Evolutionary conservation across 2,113 vertebrate species (phyloP).

Genomic region (Phrynosoma platyrhinos): DNA sequence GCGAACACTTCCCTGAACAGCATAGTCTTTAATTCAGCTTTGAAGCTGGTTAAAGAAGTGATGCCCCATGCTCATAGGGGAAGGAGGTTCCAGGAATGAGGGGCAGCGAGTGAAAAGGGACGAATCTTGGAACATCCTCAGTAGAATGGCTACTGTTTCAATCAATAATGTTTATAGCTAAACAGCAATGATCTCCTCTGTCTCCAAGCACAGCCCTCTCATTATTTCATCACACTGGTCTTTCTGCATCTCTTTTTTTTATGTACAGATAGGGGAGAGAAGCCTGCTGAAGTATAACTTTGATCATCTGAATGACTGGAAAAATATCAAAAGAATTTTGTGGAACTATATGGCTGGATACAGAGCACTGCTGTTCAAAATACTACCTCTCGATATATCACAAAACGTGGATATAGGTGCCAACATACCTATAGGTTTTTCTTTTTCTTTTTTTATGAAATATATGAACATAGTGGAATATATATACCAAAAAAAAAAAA

Average conservation of each 20-base stretch:
- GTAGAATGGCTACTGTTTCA: not conserved
- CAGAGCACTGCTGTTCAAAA: not conserved
- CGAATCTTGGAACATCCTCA: not conserved
- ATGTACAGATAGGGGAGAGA: not conserved
- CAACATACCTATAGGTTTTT: too few species aligned
- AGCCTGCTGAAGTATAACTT: not conserved
- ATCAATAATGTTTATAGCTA: too few species aligned
- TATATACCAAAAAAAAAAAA: too few species aligned
- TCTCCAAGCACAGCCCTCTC: not conserved
- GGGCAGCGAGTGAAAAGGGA: too few species aligned
- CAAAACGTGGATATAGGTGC: not conserved
- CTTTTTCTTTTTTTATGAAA: too few species aligned
- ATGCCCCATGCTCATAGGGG: too few species aligned
- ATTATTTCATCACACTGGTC: not conserved
- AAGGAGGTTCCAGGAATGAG: too few species aligned
- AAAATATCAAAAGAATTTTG: not conserved
- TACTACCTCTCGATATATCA: not conserved
- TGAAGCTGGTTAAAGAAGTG: too few species aligned
- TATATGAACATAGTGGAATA: too few species aligned
- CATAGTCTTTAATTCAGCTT: too few species aligned
- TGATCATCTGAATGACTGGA: not conserved
- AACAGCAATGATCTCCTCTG: not conserved
- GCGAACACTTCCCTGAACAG: too few species aligned
- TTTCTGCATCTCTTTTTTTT: not conserved
- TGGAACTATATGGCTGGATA: not conserved